phyloP scores from a whole-genome alignment of 2,888 invertebrate species.

The Ryuthela nishihirai region DNA sequence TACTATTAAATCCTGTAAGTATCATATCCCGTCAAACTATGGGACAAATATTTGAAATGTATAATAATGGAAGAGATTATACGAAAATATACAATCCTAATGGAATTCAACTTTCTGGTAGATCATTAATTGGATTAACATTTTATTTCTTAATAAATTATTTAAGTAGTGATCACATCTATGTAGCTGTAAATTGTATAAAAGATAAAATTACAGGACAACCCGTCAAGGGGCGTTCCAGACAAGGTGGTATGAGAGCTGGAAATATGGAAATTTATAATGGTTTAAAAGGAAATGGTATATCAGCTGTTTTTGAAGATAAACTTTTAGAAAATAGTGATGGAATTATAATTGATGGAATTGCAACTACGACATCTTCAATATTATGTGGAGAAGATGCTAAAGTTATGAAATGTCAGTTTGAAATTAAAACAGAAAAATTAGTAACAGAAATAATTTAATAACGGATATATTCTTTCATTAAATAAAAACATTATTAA shows the following conservation, averaged over 20 bases:
- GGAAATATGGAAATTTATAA: conserved; percentile 20
- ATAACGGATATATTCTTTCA: too few relatives aligned
- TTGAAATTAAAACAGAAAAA: neutral
- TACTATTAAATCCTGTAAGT: neutral
- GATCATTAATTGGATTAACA: neutral
- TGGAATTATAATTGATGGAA: neutral
- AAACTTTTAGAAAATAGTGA: conserved; percentile 7
- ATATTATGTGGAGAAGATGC: conserved; percentile 12
- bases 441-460: too few relatives aligned
- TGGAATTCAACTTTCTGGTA: neutral
- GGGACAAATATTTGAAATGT: conserved; percentile 1
- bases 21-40: neutral
- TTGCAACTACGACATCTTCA: conserved; percentile 3
- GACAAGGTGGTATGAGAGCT: conserved; percentile 11
- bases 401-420: conserved; percentile 5
- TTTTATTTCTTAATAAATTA: neutral
- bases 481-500: too few relatives aligned
- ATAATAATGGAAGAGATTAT: neutral
- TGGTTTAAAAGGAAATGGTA: conserved; percentile 3
- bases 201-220: conserved; percentile 7
- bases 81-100: neutral
- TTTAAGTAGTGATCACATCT: neutral
- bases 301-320: conserved; percentile 3
- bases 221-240: conserved; percentile 12
- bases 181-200: conserved; percentile 5